Conservation (phyloP, 2,888 invertebrate genomes). For the Aphidius colemani region DNA sequence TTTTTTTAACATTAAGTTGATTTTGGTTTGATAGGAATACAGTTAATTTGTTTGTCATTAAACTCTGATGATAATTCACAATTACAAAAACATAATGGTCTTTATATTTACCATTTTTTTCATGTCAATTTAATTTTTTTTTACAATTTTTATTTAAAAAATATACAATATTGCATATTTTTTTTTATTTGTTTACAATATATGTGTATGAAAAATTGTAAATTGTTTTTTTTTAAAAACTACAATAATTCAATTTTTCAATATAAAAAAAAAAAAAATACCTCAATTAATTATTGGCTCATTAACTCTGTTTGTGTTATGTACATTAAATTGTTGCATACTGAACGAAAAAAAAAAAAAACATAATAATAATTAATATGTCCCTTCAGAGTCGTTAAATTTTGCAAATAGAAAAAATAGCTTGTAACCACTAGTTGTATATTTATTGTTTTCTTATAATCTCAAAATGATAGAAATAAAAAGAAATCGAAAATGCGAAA, state of each 20-base stretch:
- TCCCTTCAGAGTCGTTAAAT: constrained; percentile 13
- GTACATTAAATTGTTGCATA: neutral
- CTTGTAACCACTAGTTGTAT: constrained; percentile 59
- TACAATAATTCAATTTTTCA: neutral
- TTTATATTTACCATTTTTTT: no score
- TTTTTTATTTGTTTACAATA: no score
- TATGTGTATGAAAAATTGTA: no score
- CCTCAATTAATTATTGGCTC: neutral
- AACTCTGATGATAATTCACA: no score
- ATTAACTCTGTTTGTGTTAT: neutral
- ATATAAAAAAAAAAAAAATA: neutral
- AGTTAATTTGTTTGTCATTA: no score
- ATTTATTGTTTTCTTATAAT: constrained; percentile 51
- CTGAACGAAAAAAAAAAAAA: neutral
- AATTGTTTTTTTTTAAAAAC: neutral
- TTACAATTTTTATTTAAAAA: no score
- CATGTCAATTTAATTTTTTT: no score
- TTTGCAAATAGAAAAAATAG: constrained; percentile 43
- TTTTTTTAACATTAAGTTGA: no score
- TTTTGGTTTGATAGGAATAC: no score
- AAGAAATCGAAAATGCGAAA: no score
- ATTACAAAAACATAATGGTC: no score
- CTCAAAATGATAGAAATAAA: constrained; percentile 42
- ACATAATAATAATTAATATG: constrained; percentile 23
- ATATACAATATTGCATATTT: no score